phyloP scores from a whole-genome alignment of 1,140 invertebrate genomes.

The Drosophila ficusphila region DNA sequence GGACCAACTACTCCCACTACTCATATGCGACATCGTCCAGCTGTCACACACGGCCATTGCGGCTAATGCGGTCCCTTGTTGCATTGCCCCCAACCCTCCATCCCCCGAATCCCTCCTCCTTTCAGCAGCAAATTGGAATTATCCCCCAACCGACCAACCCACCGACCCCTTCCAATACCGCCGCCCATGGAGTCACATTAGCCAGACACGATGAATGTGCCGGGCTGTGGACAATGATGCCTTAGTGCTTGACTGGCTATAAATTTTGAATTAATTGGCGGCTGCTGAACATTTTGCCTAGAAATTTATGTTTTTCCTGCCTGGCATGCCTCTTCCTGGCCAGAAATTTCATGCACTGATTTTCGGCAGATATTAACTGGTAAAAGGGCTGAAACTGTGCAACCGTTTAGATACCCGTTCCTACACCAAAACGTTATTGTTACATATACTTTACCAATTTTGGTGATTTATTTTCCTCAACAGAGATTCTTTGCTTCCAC shows the following conservation, averaged over 20 bases:
- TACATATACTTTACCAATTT: background rate
- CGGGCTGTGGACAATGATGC: slow-evolving; percentile 33
- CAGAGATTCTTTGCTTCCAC: background rate
- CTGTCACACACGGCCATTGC: slow-evolving; percentile 68
- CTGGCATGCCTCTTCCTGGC: slow-evolving; percentile 19
- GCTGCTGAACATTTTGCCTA: slow-evolving; percentile 29
- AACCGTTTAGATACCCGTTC: too few species aligned
- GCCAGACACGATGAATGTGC: slow-evolving; percentile 44
- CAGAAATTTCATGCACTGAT: slow-evolving; percentile 6
- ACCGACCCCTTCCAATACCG: background rate
- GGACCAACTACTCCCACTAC: slow-evolving; percentile 1
- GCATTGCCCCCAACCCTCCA: background rate
- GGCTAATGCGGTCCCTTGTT: slow-evolving; percentile 61
- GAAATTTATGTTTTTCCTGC: slow-evolving; percentile 46
- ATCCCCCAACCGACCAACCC: background rate
- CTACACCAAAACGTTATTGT: too few species aligned
- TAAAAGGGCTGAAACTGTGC: background rate
- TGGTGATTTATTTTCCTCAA: too few species aligned
- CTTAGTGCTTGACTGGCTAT: slow-evolving; percentile 58
- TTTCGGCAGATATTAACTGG: background rate
- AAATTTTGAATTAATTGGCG: slow-evolving; percentile 78
- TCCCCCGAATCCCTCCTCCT: background rate
- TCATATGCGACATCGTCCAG: slow-evolving; percentile 41
- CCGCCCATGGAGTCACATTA: slow-evolving; percentile 26
- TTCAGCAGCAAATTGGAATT: slow-evolving; percentile 23